Evolutionary conservation across 2,113 vertebrate genomes (phyloP).

Genomic region (Poeciliopsis occidentalis): DNA sequence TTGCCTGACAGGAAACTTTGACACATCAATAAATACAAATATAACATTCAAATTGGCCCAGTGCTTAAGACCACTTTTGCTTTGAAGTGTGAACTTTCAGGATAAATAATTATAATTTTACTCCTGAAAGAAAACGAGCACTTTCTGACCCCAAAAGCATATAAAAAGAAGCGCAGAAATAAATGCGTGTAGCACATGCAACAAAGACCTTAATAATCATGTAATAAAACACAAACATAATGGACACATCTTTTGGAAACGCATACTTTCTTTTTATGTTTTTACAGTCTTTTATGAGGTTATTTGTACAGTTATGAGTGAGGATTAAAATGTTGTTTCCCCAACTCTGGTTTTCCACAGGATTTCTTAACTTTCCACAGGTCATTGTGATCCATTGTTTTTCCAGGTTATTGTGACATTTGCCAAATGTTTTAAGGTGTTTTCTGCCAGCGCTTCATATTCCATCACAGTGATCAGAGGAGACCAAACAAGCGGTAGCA

Average conservation of each 20-base stretch:
- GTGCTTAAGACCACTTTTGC: too few relatives aligned
- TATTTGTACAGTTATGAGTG: neutral
- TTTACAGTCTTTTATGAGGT: neutral
- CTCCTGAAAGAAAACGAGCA: neutral
- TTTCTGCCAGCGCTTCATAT: conserved; percentile 58
- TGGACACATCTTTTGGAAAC: neutral
- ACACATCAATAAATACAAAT: too few relatives aligned
- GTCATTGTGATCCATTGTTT: conserved; percentile 21
- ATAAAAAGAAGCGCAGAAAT: too few relatives aligned
- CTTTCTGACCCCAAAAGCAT: neutral
- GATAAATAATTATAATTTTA: too few relatives aligned
- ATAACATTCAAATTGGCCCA: too few relatives aligned
- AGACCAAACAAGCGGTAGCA: conserved; percentile 51
- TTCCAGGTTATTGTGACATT: conserved; percentile 47
- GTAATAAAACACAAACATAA: neutral
- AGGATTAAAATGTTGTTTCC: conserved; percentile 4
- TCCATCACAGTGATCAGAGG: conserved; percentile 54
- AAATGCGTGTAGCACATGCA: neutral
- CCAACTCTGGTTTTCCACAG: conserved; percentile 32
- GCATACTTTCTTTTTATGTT: neutral
- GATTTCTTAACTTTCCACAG: conserved; percentile 12
- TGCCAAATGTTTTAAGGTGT: conserved; percentile 31
- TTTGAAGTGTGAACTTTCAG: too few relatives aligned
- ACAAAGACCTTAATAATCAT: neutral
- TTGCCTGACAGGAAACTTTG: too few relatives aligned